These are phyloP conservation scores for Istiophorus platypterus DNA, from an alignment of 2,113 vertebrate genomes.

Conservation along the genomic window DNA sequence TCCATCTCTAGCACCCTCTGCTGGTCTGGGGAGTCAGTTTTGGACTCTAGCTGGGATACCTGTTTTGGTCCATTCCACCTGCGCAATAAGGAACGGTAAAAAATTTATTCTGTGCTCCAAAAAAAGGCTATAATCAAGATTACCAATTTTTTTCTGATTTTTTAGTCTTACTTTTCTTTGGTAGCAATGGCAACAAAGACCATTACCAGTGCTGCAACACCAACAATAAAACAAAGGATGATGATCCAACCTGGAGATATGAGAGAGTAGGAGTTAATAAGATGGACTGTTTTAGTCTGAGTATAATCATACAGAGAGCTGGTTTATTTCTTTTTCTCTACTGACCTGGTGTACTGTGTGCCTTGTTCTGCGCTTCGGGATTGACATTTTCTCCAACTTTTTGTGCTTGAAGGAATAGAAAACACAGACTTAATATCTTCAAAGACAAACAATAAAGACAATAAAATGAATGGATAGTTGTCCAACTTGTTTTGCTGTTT, in stretches of 20 bases:
- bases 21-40: conserved; percentile 41
- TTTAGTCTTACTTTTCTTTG: conserved; percentile 72
- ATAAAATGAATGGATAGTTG: no score
- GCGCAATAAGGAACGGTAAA: background rate
- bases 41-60: background rate
- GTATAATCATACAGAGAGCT: background rate
- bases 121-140: background rate
- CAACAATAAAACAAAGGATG: conserved; percentile 70
- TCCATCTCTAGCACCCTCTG: conserved; percentile 69
- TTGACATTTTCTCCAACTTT: background rate
- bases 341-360: conserved; percentile 57
- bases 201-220: conserved; percentile 60
- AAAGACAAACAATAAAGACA: background rate
- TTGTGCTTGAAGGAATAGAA: background rate
- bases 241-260: conserved; percentile 75
- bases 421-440: background rate
- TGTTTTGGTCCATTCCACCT: conserved; percentile 70
- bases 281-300: background rate
- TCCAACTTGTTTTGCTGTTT: background rate
- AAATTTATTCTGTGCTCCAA: background rate
- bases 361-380: background rate
- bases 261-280: conserved; percentile 4
- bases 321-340: background rate
- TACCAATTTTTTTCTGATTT: background rate
- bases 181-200: conserved; percentile 74